Evolutionary conservation across 2,797 vertebrate species (phyloP), one percentile per base, ranked within the genome.

Genomic region (Melanogrammus aeglefinus): DNA sequence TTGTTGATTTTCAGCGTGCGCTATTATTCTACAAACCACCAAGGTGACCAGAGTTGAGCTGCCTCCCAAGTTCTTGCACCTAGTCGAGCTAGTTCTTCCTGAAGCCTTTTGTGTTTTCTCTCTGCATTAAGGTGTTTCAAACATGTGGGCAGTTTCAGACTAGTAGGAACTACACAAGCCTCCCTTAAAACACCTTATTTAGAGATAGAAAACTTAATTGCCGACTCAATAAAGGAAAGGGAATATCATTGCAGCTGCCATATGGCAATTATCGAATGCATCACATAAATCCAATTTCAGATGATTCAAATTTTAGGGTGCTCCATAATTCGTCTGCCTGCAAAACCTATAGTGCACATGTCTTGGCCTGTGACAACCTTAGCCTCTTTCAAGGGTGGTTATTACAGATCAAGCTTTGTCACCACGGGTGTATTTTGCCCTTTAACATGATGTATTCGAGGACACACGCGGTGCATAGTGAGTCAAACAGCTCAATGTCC

Each of bases 41-140:
- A 96, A 96, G 80, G 94, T 96, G 14, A 95, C 96, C 98, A 81
- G 98, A 99, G 94, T 98, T 99, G 85, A 96, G 96, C 89, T 9
- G 41, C 70, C 75, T 77, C 13, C 24, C 14, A 13, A 44, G 41
- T 44, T 63, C 41, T 29, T n/a, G 24, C 66, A 27, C 8, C 29
- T 31, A 7, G 27, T 35, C 18, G 18, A 10, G 14, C 33, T 35
- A 33, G 63, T 66, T 66, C 63, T 24, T 10, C 69, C n/a, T 4
- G 29, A 33, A 33, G 29, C 31, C 57, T 63, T 63, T n/a, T 24
- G 21, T 63, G 57, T 57, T 8, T 63, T 63, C 57, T 63, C 57
- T 63, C 57, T 63, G 21, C 57, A 9, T 7, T 9, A 24, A 63
- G 21, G 7, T 9, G 21, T 63, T 16, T 63, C 18, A 18, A 44